A percentile compares a stretch with the other conserved stretches of the same genome.
phyloP scores from a whole-genome alignment of 2,113 vertebrate species.

The Xenopus borealis region DNA sequence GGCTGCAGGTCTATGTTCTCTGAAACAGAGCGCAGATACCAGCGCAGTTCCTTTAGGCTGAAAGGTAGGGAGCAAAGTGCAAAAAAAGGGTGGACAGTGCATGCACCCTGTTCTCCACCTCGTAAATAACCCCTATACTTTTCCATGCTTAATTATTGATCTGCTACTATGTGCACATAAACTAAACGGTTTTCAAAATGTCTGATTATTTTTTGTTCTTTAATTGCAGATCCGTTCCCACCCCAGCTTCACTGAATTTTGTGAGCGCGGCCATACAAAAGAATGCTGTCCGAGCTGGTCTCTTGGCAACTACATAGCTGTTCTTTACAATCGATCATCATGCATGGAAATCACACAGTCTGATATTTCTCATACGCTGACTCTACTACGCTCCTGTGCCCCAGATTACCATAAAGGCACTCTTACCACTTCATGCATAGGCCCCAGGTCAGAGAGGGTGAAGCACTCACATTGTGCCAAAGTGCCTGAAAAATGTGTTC shows the following conservation, averaged over 20 bases:
- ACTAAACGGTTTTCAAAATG: too few relatives aligned
- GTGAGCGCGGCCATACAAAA: constrained; percentile 71
- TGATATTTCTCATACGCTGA: constrained; percentile 82
- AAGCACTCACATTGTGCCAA: constrained; percentile 74
- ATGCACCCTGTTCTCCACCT: too few relatives aligned
- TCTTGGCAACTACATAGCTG: constrained; percentile 90
- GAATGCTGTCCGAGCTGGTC: constrained; percentile 97
- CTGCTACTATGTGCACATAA: too few relatives aligned
- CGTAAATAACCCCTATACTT: too few relatives aligned
- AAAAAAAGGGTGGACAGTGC: too few relatives aligned
- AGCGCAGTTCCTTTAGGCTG: too few relatives aligned
- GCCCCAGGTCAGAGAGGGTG: constrained; percentile 63
- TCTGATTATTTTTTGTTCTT: neutral
- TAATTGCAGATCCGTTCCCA: constrained; percentile 87
- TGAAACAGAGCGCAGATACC: too few relatives aligned
- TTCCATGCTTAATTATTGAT: too few relatives aligned
- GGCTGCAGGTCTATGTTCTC: too few relatives aligned
- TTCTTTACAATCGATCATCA: constrained; percentile 85
- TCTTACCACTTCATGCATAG: constrained; percentile 76
- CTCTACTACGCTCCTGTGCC: constrained; percentile 84
- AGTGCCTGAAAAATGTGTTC: constrained; percentile 83
- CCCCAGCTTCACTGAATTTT: constrained; percentile 79
- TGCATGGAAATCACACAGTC: constrained; percentile 84
- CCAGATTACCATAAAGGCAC: constrained; percentile 82
- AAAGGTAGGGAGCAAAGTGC: too few relatives aligned